Evolutionary conservation across 2,888 invertebrate genomes (phyloP).

Genomic region (Meteorus cinctellus): DNA sequence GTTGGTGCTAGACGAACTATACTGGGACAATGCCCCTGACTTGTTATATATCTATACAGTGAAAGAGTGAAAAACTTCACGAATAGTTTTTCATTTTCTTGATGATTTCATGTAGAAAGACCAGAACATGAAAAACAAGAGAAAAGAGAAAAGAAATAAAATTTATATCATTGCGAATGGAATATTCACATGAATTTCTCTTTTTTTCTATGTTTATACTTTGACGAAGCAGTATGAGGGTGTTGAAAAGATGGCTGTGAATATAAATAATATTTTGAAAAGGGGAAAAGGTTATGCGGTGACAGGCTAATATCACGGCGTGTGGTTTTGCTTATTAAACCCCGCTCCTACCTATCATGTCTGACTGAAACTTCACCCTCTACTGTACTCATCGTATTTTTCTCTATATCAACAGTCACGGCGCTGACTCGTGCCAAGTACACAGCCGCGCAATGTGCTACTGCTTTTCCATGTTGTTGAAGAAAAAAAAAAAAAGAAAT

Average conservation of each 20-base stretch:
- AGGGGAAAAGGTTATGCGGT: slow-evolving; percentile 55
- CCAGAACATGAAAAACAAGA: not conserved
- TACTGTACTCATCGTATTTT: not conserved
- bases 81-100: not conserved
- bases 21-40: slow-evolving; percentile 62
- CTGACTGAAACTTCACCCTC: slow-evolving; percentile 5
- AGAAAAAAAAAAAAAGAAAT: no score
- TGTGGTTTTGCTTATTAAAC: slow-evolving; percentile 65
- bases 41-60: slow-evolving; percentile 1
- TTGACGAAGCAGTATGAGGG: not conserved
- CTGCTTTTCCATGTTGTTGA: no score
- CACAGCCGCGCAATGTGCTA: no score
- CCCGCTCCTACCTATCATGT: slow-evolving; percentile 31
- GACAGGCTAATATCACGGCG: slow-evolving; percentile 67
- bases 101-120: not conserved
- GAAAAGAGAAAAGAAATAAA: not conserved
- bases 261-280: slow-evolving; percentile 35
- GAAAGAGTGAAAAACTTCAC: slow-evolving; percentile 2
- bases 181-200: not conserved
- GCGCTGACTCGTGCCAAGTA: no score
- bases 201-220: not conserved
- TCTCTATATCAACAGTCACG: not conserved
- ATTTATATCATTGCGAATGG: not conserved
- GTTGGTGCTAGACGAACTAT: slow-evolving; percentile 62
- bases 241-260: not conserved